Percentiles rank a stretch among this genome's conserved stretches.
These are phyloP conservation scores for Tromatobia lineatoria DNA, from an alignment of 2,888 invertebrate species.

Conservation along the genomic window DNA sequence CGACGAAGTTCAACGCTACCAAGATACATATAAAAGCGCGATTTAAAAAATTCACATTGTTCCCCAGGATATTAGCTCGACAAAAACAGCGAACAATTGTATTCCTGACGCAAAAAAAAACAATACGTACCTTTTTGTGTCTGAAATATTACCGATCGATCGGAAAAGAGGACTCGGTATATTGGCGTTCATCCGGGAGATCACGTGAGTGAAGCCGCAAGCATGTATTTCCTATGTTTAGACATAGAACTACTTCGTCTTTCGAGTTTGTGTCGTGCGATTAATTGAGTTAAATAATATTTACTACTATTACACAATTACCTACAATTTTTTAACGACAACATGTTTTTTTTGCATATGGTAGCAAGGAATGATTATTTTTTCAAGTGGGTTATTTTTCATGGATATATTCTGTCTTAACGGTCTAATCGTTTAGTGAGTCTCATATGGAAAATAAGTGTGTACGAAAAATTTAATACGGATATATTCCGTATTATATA, in stretches of 20 bases:
- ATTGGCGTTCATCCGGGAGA: neutral
- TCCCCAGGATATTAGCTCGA: neutral
- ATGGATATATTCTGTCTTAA: neutral
- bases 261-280: neutral
- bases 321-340: neutral
- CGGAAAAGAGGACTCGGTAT: neutral
- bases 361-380: neutral
- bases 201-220: no score
- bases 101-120: neutral
- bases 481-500: no score
- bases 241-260: no score
- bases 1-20: neutral
- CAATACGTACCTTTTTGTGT: neutral
- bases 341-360: neutral
- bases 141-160: neutral
- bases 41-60: neutral
- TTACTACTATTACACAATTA: neutral
- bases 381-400: neutral
- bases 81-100: neutral
- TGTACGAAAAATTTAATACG: no score
- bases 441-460: neutral
- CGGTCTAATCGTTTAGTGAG: neutral
- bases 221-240: no score
- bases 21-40: neutral
- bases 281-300: no score